Base-by-base conservation (phyloP, 2,888 invertebrate species). In the Rhyacophila evoluta region DNA sequence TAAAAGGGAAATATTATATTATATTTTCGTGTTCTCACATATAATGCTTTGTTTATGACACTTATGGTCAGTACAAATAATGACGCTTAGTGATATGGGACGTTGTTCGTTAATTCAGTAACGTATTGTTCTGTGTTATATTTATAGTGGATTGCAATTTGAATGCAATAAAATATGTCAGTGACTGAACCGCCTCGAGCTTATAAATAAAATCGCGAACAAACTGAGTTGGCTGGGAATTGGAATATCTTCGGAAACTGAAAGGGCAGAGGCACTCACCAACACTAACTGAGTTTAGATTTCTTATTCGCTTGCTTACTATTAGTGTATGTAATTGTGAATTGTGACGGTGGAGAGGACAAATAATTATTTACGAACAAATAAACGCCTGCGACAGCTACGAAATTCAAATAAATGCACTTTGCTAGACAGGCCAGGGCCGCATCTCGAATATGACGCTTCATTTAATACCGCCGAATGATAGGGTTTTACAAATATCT, bases 201-300 rank as follows among this genome's bases (percentile, higher is more conserved):
- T 55, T 79, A 79, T 77, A 80, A 80, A 80, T 80, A 80, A 77
- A 77, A 74, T 77, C 74, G 70, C 79, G 68, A 39, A 41, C 75
- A 72, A 41, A 70, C 72, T 79, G 70, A 77, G 75, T 80, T 78
- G 80, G 80, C 80, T 75, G 75, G 74, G 75, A 80, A 77, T 73
- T 70, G 78, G 75, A 80, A 80, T 80, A 80, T 80, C 80, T 80
- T 71, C 69, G 72, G 72, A 80, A 80, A 78, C 78, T 70, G 55
- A 80, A 80, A 80, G 80, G 80, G 78, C 80, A 80, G 41, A 73
- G 55, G 19, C 55, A 55, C 15, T 19, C 55, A 19, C 25, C 19
- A 25, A 55, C 19, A 55, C 55, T 19, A 55, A 33, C 29, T 33
- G 4, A 33, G 4, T 33, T 33, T 2, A 12, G 19, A 55, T 55